Evolutionary conservation across 2,797 vertebrate species (phyloP).

Genomic region (Limnodromus scolopaceus): DNA sequence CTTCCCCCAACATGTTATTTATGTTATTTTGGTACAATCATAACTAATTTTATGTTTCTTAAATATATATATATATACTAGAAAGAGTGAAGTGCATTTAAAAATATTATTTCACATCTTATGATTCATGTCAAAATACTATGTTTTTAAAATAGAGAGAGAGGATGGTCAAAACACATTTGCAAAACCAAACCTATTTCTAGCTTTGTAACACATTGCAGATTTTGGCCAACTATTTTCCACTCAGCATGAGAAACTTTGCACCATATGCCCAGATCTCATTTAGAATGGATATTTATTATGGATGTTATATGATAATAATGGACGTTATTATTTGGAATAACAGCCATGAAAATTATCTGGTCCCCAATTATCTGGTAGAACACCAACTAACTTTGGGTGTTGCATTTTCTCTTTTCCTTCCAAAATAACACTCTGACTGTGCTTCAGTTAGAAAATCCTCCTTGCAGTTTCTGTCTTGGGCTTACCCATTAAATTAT

Average conservation of each 20-base stretch:
- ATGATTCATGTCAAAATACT: neutral
- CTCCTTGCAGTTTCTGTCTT: neutral
- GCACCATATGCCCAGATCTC: constrained; percentile 3
- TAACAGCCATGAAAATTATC: neutral
- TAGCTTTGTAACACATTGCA: neutral
- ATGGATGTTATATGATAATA: too few species aligned
- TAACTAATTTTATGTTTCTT: neutral
- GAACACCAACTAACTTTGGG: neutral
- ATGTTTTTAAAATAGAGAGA: neutral
- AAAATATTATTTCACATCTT: neutral
- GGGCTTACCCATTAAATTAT: neutral
- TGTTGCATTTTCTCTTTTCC: neutral
- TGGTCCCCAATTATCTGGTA: neutral
- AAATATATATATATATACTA: neutral
- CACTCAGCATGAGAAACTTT: neutral
- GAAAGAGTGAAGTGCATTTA: neutral
- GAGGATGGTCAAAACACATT: neutral
- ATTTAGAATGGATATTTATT: constrained; percentile 6
- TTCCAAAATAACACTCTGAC: neutral
- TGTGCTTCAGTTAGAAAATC: neutral
- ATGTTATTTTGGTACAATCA: neutral
- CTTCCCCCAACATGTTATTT: neutral
- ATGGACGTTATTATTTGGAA: neutral
- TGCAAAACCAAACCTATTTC: neutral
- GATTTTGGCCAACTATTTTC: constrained; percentile 3